A percentile compares a stretch with the other conserved stretches of the same genome.
phyloP scores from a whole-genome alignment of 1,140 invertebrate species.

The Harpegnathos saltator region DNA sequence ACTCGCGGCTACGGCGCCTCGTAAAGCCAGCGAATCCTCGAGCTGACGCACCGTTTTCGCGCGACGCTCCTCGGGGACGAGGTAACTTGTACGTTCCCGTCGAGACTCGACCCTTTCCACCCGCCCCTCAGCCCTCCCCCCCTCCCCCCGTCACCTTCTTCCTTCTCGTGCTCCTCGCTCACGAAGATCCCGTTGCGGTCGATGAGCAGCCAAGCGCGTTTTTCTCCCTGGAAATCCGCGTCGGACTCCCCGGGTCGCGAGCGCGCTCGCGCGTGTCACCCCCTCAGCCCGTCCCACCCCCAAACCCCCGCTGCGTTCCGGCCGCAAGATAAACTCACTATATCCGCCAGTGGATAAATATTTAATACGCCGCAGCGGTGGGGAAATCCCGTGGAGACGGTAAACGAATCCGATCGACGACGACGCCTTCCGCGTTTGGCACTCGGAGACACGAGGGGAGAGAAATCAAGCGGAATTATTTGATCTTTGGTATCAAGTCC shows the following conservation, averaged over 20 bases:
- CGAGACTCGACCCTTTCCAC: slow-evolving; percentile 7
- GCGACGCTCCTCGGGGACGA: slow-evolving; percentile 60
- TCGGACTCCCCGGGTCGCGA: not conserved
- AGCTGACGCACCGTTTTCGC: slow-evolving; percentile 77
- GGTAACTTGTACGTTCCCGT: slow-evolving; percentile 29
- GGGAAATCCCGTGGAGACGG: not conserved
- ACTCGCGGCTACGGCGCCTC: slow-evolving; percentile 76
- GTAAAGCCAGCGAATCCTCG: slow-evolving; percentile 73
- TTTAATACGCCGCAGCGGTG: slow-evolving; percentile 32
- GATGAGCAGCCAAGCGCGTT: slow-evolving; percentile 10
- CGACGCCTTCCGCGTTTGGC: not conserved
- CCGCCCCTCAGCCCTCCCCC: too few relatives aligned
- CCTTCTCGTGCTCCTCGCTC: not conserved
- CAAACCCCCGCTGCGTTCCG: too few relatives aligned
- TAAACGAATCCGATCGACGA: not conserved
- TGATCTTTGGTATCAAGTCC: slow-evolving; percentile 26
- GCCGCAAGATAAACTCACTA: slow-evolving; percentile 16
- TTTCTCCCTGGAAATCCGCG: slow-evolving; percentile 33
- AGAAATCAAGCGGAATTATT: slow-evolving; percentile 52
- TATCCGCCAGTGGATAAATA: slow-evolving; percentile 38
- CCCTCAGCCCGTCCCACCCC: too few relatives aligned
- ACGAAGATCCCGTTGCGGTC: slow-evolving; percentile 24
- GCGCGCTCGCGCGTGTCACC: too few relatives aligned
- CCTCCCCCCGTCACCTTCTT: not conserved
- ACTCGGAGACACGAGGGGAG: not conserved